These are phyloP conservation scores for Solenopsis invicta DNA, from an alignment of 1,140 invertebrate species.

Conservation along the genomic window DNA sequence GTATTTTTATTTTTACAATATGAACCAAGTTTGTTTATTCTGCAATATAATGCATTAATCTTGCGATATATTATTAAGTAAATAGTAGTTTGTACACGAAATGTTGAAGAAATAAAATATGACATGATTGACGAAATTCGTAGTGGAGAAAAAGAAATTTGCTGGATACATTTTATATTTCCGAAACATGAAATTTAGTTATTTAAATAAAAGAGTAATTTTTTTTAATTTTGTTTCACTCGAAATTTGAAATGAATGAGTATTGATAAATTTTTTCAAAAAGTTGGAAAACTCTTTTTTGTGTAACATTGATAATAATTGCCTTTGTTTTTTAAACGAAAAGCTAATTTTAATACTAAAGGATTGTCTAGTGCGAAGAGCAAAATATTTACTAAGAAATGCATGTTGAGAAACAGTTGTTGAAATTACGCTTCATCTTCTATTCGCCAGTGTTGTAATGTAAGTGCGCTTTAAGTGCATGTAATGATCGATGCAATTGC, in stretches of 20 bases:
- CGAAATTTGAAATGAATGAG: background rate
- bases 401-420: background rate
- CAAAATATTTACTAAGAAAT: background rate
- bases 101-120: background rate
- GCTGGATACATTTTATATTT: background rate
- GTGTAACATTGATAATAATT: background rate
- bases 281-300: background rate
- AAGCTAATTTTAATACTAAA: background rate
- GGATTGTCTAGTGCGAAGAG: background rate
- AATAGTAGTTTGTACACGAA: background rate
- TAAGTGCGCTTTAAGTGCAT: background rate
- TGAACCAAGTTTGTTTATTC: background rate
- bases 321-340: background rate
- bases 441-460: background rate
- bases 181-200: background rate
- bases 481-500: background rate
- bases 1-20: background rate
- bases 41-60: background rate
- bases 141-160: background rate
- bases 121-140: background rate
- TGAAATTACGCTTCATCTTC: conserved; percentile 11
- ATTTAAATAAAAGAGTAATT: background rate
- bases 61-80: background rate
- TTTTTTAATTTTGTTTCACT: background rate
- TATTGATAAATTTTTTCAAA: background rate